These are phyloP conservation scores for Misgurnus anguillicaudatus DNA, from an alignment of 2,113 vertebrate species.

Conservation along the genomic window DNA sequence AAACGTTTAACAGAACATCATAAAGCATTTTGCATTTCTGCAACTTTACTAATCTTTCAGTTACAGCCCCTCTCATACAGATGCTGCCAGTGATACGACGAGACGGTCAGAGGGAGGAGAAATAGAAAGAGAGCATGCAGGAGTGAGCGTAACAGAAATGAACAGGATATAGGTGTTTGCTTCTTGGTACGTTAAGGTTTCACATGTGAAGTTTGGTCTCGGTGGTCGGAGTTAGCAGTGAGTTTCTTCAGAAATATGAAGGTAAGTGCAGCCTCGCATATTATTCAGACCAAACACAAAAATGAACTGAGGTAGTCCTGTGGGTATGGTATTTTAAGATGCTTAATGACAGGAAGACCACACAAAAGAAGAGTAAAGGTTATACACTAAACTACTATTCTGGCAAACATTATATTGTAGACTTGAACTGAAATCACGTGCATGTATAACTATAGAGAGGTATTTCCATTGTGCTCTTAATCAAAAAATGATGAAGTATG, in stretches of 20 bases:
- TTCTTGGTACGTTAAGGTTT: constrained; percentile 4
- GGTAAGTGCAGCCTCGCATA: constrained; percentile 44
- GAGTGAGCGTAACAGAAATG: constrained; percentile 38
- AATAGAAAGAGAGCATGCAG: background rate
- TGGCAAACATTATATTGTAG: background rate
- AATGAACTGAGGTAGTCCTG: background rate
- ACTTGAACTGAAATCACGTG: background rate
- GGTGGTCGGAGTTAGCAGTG: background rate
- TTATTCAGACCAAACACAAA: background rate
- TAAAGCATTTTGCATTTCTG: background rate
- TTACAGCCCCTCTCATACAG: background rate
- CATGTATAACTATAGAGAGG: background rate
- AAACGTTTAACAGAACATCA: background rate
- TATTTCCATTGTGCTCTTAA: background rate
- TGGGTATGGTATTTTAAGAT: background rate
- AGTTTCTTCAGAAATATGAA: background rate
- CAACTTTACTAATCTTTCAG: background rate
- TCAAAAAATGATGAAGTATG: background rate
- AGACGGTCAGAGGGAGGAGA: constrained; percentile 18
- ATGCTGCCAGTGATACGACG: background rate
- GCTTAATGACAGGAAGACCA: constrained; percentile 9
- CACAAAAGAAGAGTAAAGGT: background rate
- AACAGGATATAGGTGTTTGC: constrained; percentile 38
- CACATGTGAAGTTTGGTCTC: constrained; percentile 34
- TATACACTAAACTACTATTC: background rate